phyloP scores from a whole-genome alignment of 2,797 vertebrate genomes.

The Echiichthys vipera region DNA sequence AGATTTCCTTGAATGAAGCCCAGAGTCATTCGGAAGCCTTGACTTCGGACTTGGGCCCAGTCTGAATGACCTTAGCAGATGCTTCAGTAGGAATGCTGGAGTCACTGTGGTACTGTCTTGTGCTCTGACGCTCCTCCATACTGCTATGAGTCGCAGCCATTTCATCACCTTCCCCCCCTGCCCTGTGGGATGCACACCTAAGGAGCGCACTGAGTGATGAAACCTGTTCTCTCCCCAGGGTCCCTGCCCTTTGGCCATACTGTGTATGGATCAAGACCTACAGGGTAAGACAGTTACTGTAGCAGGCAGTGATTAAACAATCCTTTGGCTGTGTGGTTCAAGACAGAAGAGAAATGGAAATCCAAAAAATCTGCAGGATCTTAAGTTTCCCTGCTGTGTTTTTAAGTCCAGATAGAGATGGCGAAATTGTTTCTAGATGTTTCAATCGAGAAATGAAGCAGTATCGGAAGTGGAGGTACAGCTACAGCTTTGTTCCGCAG shows the following conservation, averaged over 20 bases:
- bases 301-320: constrained; percentile 36
- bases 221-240: constrained; percentile 39
- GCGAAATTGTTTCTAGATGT: constrained; percentile 13
- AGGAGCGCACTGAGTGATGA: constrained; percentile 51
- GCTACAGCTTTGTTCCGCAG: background rate
- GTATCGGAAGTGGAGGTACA: background rate
- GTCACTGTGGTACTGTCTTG: constrained; percentile 51
- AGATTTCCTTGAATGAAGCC: constrained; percentile 62
- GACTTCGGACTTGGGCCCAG: constrained; percentile 45
- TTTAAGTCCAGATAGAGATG: constrained; percentile 14
- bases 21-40: constrained; percentile 40
- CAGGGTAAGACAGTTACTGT: constrained; percentile 20
- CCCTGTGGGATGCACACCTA: constrained; percentile 38
- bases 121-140: constrained; percentile 44
- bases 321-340: constrained; percentile 31
- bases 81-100: constrained; percentile 63
- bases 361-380: background rate
- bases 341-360: constrained; percentile 21
- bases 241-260: constrained; percentile 29
- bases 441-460: constrained; percentile 15
- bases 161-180: constrained; percentile 49
- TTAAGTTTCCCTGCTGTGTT: constrained; percentile 19
- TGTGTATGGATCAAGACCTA: constrained; percentile 26
- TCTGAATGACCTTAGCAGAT: constrained; percentile 75
- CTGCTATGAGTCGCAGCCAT: constrained; percentile 57